Evolutionary conservation across 2,797 vertebrate species (phyloP), one percentile per base, ranked within the genome.

Genomic region (Platyrinchus mystaceus): DNA sequence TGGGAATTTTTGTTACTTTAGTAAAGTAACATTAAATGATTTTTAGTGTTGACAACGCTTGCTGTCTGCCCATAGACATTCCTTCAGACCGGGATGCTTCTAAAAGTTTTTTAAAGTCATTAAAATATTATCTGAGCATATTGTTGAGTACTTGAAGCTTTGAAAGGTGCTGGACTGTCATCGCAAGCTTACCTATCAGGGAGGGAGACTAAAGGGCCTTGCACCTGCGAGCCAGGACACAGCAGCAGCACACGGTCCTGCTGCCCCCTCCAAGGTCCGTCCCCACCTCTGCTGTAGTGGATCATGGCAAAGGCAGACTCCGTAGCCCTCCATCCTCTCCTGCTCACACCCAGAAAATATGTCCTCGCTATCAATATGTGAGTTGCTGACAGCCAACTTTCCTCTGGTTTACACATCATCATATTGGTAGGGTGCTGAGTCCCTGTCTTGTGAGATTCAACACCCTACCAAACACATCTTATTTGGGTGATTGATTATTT

Each of bases 61-160:
- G 10, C 34, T 63, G 17, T 63, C 79, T 86, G 24, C 26, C 36
- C 4, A 22, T 6, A 62, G 24, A 60, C 55, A 52, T 91, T 84
- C 69, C 64, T 91, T 82, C 59, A 56, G 50, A 85, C 8, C 5
- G 34, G 20, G 9, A 14, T 60, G 17, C 23, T 60, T 73, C 63
- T 78, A 27, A 17, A 95, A 94, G n/a, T 20, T 55, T 52, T 93
- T 80, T 63, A 26, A 63, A 88, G 55, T 80, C 41, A 84, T 90
- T 83, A 79, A 89, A 94, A 58, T 74, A 94, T 59, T 93, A 76
- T 91, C 85, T 93, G 77, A 86, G 41, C 36, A n/a, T 80, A 47
- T 30, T 79, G n/a, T 60, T 84, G 88, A 89, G 52, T 91, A 44
- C 44, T 32, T 56, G 43, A 23, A 62, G 56, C 80, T 84, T 94